Conservation (phyloP, 92 coral and sea anemone species). For the Zoanthus sansibaricus region DNA sequence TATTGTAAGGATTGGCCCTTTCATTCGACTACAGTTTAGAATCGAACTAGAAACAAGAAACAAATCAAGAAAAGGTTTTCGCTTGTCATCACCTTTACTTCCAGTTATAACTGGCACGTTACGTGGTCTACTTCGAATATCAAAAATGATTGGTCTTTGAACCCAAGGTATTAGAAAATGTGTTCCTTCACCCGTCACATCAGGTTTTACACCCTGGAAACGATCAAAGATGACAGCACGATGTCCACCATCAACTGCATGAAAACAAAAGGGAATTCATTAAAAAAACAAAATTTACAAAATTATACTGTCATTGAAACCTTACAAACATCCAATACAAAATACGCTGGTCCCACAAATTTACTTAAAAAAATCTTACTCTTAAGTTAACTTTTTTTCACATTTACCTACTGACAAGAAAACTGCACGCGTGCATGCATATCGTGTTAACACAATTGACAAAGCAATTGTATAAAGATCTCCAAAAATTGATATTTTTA, state of each 20-base stretch:
- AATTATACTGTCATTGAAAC: no score
- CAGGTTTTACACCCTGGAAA: conserved; percentile 98
- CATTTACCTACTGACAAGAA: no score
- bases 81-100: conserved; percentile 83
- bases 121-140: conserved; percentile 96
- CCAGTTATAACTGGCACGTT: conserved; percentile 98
- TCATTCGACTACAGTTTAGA: background rate
- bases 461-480: background rate
- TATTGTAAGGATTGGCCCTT: no score
- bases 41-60: background rate
- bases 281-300: no score
- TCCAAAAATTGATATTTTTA: background rate
- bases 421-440: background rate
- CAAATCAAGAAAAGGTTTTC: background rate
- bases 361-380: no score
- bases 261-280: no score
- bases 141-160: conserved; percentile 96
- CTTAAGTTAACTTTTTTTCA: no score
- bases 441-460: background rate
- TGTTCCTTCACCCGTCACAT: conserved; percentile 94
- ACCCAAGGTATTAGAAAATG: conserved; percentile 99
- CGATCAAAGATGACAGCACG: conserved; percentile 99
- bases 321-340: no score
- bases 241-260: conserved; percentile 96
- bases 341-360: no score